These are phyloP conservation scores for Brachionus sp. DNA, from an alignment of 1,140 invertebrate genomes.

Conservation along the genomic window DNA sequence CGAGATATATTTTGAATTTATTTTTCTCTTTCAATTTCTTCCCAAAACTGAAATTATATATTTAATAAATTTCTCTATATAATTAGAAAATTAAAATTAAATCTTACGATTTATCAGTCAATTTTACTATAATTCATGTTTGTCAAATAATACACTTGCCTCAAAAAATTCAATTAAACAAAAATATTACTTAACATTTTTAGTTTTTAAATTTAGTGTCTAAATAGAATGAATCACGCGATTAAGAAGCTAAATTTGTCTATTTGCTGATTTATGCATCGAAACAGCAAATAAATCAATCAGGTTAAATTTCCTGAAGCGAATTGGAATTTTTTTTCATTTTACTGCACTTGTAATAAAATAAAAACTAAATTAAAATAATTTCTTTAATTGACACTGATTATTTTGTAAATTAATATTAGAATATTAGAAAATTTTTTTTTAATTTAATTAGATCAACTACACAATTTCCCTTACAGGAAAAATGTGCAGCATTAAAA, in stretches of 20 bases:
- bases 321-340: not conserved
- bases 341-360: not conserved
- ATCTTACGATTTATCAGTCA: not conserved
- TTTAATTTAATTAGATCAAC: not conserved
- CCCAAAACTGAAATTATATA: not conserved
- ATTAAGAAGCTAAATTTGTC: not conserved
- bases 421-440: not conserved
- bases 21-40: not conserved
- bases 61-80: conserved; percentile 2
- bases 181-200: not conserved
- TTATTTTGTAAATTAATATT: not conserved
- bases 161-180: not conserved
- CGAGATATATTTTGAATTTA: not conserved
- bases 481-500: too few relatives aligned
- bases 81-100: conserved; percentile 27
- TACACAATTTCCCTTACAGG: too few relatives aligned
- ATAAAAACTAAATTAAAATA: not conserved
- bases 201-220: not conserved
- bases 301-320: not conserved
- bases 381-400: not conserved
- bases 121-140: not conserved
- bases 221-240: not conserved
- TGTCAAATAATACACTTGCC: not conserved
- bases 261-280: not conserved
- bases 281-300: not conserved